Base-by-base conservation (phyloP, 2,888 invertebrate genomes). In the Slavum lentiscoides region DNA sequence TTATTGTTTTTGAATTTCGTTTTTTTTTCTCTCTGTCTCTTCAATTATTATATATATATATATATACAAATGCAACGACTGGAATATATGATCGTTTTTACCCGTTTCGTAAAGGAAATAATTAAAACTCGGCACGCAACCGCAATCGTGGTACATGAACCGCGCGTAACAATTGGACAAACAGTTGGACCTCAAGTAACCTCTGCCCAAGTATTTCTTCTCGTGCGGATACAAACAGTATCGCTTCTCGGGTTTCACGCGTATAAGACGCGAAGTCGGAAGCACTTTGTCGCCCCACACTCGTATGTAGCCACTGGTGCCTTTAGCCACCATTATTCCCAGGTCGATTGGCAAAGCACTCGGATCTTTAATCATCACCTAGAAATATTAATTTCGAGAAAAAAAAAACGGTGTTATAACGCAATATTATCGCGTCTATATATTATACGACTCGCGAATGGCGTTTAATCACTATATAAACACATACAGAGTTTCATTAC, bases 91-190 rank as follows among this genome's bases (percentile, higher is more conserved):
- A 2, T 68, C 8, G 30, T 43, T 39, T 15, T 43, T 62, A 70
- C 80, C 72, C 11, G 58, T 53, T 1, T 82, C 73, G 75, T 77
- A 82, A 5, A 67, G 82, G 23, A 82, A 82, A 66, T 82, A 85
- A 69, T 83, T 83, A 82, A 86, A 86, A 74, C 85, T 85, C 3
- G 86, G 85, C 19, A 85, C 84, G 81, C 86, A 86, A 77, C 84
- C 84, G 83, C 86, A 86, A 62, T 84, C 83, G 49, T 84, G 69
- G 55, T 84, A 76, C 49, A 84, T 84, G 83, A 85, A 83, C 37
- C 84, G 81, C 62, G 84, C 84, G 61, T 84, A 85, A 83, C 83
- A 83, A 68, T 82, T 67, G 49, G 64, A 72, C 58, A 83, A 67
- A 55, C 83, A 83, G 30, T 83, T 83, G 9, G 81, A 69, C 30